Base-by-base conservation (phyloP, 2,888 invertebrate species). In the Athalia cordata region DNA sequence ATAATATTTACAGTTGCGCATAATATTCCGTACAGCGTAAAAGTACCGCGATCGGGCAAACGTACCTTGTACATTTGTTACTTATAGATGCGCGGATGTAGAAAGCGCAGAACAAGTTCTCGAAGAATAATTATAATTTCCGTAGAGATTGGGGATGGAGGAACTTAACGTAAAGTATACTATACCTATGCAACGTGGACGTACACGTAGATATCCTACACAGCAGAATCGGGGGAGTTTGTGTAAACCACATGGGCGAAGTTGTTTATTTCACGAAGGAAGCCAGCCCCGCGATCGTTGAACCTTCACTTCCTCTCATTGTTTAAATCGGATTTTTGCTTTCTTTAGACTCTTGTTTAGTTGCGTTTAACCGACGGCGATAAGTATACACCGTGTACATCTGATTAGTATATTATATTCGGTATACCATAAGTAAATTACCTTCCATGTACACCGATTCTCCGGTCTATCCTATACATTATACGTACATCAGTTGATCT, bases 271-370 rank as follows among this genome's bases (percentile, higher is more conserved):
- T 47, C 50, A 78, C 59, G 64, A 75, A 78, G 78, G 66, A 75
- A 76, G 76, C 76, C 66, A 78, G 79, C 29, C 77, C 80, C 85
- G 85, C 86, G 86, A 82, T 89, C 88, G 86, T 87, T 88, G 87
- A 88, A 89, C 88, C 89, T 89, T 89, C 87, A 89, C 89, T 89
- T 89, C 89, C 89, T 89, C 84, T 88, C 89, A 89, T 89, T 89
- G 89, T 89, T 87, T 78, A 9, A 59, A 75, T 70, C 55, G 45
- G 70, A 76, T 79, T 65, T 77, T 77, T 72, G 62, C 79, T 77
- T 59, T 57, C 77, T 50, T 77, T 66, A 67, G 61, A 57, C 50
- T 57, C 62, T 61, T 52, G 67, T 67, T 52, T 8, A 47, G 13
- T 13, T 59, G 29, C 45, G 52, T 50, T 61, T 75, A 50, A 77